Conservation (phyloP, 2,888 invertebrate genomes). For the Pollenia angustigena region DNA sequence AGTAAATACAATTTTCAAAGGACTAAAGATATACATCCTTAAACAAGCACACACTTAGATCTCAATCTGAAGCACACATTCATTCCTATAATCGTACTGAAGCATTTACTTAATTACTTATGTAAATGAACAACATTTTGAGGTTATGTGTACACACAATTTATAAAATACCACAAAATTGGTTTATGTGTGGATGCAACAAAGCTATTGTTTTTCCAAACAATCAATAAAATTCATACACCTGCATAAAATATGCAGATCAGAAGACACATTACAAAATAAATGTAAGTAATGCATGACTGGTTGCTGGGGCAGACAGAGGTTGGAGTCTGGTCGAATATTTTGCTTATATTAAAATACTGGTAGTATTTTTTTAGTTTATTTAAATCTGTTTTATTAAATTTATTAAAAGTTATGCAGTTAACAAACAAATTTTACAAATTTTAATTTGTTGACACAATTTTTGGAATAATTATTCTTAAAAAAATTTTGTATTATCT, state of each 20-base stretch:
- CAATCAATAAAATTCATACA: conserved; percentile 39
- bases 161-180: conserved; percentile 62
- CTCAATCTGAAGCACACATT: not conserved
- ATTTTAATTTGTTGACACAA: conserved; percentile 3
- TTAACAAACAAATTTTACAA: not conserved
- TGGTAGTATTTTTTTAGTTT: conserved; percentile 11
- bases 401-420: conserved; percentile 15
- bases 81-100: not conserved
- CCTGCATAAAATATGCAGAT: conserved; percentile 34
- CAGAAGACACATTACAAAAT: not conserved
- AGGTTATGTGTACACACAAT: conserved; percentile 56
- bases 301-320: not conserved
- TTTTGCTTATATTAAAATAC: conserved; percentile 16
- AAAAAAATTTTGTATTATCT: not conserved
- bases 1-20: conserved; percentile 13
- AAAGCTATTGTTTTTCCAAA: conserved; percentile 37
- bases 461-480: not conserved
- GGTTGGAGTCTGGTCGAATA: not conserved
- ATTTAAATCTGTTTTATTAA: not conserved
- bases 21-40: not conserved
- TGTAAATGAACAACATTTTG: conserved; percentile 64
- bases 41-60: not conserved
- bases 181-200: conserved; percentile 1
- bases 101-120: conserved; percentile 60
- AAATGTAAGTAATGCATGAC: not conserved